A percentile compares a stretch with the other conserved stretches of the same genome.
phyloP scores from a whole-genome alignment of 2,797 vertebrate species.

The Taenioides sp. region DNA sequence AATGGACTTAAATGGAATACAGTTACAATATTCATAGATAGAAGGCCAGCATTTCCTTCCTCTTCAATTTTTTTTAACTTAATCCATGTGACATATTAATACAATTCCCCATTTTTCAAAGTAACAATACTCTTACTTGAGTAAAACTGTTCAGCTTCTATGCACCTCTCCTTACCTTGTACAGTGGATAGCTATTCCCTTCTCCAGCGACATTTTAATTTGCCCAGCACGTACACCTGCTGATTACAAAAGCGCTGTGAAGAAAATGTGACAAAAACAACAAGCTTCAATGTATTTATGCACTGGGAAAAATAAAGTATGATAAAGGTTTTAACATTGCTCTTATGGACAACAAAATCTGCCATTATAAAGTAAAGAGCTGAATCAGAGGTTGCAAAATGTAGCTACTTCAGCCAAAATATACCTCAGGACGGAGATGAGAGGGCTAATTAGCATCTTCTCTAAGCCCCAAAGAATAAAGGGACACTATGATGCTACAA shows the following conservation, averaged over 20 bases:
- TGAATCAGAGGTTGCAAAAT: constrained; percentile 9
- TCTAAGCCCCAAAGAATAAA: constrained; percentile 83
- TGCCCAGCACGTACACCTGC: constrained; percentile 54
- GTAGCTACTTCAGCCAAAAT: not conserved
- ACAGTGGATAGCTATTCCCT: constrained; percentile 1
- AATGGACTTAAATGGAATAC: too few relatives aligned
- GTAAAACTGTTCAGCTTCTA: not conserved
- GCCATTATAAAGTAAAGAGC: constrained; percentile 2
- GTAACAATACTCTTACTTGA: too few relatives aligned
- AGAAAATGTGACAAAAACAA: constrained; percentile 38
- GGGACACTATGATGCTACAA: too few relatives aligned
- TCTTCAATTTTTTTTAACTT: not conserved
- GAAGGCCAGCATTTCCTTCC: not conserved
- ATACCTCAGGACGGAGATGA: constrained; percentile 87
- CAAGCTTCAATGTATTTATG: constrained; percentile 20
- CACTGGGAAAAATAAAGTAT: too few relatives aligned
- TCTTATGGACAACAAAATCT: constrained; percentile 30
- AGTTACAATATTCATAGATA: too few relatives aligned
- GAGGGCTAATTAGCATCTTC: constrained; percentile 98
- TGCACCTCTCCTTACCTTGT: not conserved
- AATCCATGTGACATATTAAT: not conserved
- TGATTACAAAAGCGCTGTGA: constrained; percentile 39
- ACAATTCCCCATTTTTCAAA: not conserved
- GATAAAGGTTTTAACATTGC: constrained; percentile 15
- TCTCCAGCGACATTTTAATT: constrained; percentile 49